Conservation (phyloP, 2,113 vertebrate genomes). For the Apistogramma diplotaenia region DNA sequence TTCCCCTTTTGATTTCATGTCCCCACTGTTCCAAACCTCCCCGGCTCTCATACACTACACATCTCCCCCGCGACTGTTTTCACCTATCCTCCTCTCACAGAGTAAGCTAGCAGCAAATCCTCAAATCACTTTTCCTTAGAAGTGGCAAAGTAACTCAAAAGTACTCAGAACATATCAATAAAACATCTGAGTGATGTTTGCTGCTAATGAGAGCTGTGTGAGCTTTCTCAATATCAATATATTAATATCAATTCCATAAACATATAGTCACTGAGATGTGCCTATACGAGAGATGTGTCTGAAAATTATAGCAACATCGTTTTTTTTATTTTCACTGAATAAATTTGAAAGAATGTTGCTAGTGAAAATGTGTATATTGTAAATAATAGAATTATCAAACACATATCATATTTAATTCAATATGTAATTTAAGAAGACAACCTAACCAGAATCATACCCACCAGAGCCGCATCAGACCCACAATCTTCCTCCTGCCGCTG, state of each 20-base stretch:
- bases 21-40: slow-evolving; percentile 26
- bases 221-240: background rate
- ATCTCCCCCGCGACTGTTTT: slow-evolving; percentile 11
- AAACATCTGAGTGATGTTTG: background rate
- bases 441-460: background rate
- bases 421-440: background rate
- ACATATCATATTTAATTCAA: background rate
- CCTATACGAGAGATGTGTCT: no score
- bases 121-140: slow-evolving; percentile 3
- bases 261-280: background rate
- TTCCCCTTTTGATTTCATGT: slow-evolving; percentile 53
- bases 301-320: background rate
- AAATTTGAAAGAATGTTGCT: background rate
- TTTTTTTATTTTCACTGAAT: background rate
- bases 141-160: slow-evolving; percentile 12
- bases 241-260: background rate
- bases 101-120: slow-evolving; percentile 27
- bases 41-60: background rate
- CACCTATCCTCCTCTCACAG: slow-evolving; percentile 1
- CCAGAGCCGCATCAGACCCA: background rate
- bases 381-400: background rate
- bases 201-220: background rate
- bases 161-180: slow-evolving; percentile 1
- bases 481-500: background rate
- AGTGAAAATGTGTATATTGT: no score